Base-by-base conservation (phyloP, 1,140 invertebrate genomes). In the Heliconius himera region DNA sequence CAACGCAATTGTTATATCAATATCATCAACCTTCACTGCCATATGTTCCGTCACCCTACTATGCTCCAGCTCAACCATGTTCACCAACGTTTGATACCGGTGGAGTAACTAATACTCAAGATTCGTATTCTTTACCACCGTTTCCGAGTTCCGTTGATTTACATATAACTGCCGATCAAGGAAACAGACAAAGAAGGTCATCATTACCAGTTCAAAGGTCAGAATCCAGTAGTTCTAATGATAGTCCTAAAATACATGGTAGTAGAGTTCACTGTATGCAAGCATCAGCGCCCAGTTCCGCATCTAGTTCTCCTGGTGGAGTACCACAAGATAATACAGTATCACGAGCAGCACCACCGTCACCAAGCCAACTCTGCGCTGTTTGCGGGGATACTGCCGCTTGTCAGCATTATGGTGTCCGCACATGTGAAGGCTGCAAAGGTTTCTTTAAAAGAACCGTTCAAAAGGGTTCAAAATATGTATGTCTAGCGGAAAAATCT, bases 381-480 rank as follows among this genome's bases (percentile, higher is more conserved):
- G 99, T 99, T 8, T 99, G 99, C 91, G 99, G 99, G 0, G 99
- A 99, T 93, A 99, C 98, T 9, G 99, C 99, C 1, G 99, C 99
- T 26, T 99, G 99, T 88, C 99, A 99, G 88, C 99, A 99, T 92
- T 99, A 99, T 90, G 99, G 99, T 1, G 99, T 99, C 0, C 95
- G 99, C 60, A 99, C 99, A 1, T 99, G 98, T 88, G 99, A 99
- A 95, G 99, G 99, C 2, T 99, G 99, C 95, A 99, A 99, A 96
- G 97, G 98, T 41, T 98, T 98, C 91, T 98, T 98, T 94, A 98
- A 98, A 92, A 95, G 99, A 84, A 99, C 99, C 41, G 99, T 99
- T 3, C 99, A 99, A 94, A 99, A 99, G 93, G 98, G 98, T 72
- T 98, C 99, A 9, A 99, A 99, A 93, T 99, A 99, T 91, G 99